Conservation (phyloP, 2,888 invertebrate genomes). For the Xiphydria camelus region DNA sequence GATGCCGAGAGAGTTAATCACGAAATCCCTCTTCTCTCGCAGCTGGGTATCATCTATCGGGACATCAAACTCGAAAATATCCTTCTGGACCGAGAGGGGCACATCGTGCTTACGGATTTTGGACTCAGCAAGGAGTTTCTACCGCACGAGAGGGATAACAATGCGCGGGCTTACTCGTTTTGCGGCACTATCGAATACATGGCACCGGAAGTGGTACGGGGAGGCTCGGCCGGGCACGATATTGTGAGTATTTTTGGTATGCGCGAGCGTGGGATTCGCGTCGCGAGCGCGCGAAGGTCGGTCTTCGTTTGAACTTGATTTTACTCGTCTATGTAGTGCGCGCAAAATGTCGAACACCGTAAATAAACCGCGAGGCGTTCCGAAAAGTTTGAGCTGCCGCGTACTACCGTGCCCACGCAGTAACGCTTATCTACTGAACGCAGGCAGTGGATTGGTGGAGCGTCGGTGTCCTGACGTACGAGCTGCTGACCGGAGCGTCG, state of each 20-base stretch:
- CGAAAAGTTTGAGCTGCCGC: too few relatives aligned
- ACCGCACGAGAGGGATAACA: slow-evolving; percentile 66
- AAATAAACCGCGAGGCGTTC: too few relatives aligned
- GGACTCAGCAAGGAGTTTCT: slow-evolving; percentile 95
- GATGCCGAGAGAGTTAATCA: too few relatives aligned
- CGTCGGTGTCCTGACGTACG: slow-evolving; percentile 93
- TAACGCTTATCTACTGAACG: too few relatives aligned
- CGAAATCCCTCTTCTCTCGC: too few relatives aligned
- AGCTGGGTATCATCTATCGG: slow-evolving; percentile 96
- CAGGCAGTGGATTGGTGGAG: slow-evolving; percentile 99
- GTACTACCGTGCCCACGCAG: too few relatives aligned
- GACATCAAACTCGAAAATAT: slow-evolving; percentile 98
- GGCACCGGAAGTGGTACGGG: slow-evolving; percentile 84
- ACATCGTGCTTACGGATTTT: slow-evolving; percentile 96
- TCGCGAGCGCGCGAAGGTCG: too few relatives aligned
- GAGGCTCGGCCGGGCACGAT: slow-evolving; percentile 90
- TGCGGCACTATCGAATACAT: slow-evolving; percentile 99
- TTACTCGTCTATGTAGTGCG: too few relatives aligned
- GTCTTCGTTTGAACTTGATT: too few relatives aligned
- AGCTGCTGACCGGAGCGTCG: slow-evolving; percentile 93
- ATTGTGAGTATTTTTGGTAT: slow-evolving; percentile 91
- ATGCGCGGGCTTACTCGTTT: slow-evolving; percentile 91
- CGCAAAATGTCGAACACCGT: too few relatives aligned
- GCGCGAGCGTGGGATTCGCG: too few relatives aligned
- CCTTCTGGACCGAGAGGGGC: slow-evolving; percentile 89